Base-by-base conservation (phyloP, 2,888 invertebrate genomes). In the Crematogaster levior region DNA sequence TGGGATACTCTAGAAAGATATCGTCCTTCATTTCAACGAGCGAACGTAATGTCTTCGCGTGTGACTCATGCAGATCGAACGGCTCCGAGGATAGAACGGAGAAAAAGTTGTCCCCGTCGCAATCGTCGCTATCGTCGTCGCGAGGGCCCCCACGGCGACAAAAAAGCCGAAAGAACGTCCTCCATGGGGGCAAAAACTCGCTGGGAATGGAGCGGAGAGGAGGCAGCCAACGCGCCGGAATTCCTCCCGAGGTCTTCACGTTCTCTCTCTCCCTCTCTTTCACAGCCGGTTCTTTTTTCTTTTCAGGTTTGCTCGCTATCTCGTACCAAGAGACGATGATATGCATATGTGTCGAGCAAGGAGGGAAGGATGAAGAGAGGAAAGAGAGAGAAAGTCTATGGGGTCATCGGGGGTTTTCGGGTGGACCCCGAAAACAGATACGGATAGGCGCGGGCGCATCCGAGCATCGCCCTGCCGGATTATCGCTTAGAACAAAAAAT, bases 381-480 rank as follows among this genome's bases (percentile, higher is more conserved):
- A 34, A 81, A 70, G 40, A 80, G 65, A 82, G 63, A 65, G 83
- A 53, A 60, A 84, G 53, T 46, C n/a, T 34, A 53, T 21, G 81
- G 81, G 63, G 53, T 81, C 53, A 75, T 77, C 68, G 56, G 37
- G 58, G 68, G 68, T 12, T 48, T 48, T 80, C 68, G 73, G 56
- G 53, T 65, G 65, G 53, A 75, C 40, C 61, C 84, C 75, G 83
- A 68, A 68, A 43, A 82, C 65, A 43, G 68, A 73, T 40, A 79
- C 65, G 65, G 61, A 34, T 30, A 75, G 73, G 87, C 88, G 91
- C 86, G 90, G 88, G 89, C 90, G 92, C 91, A 85, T 80, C 84
- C 84, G 83, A 79, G 90, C 92, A 92, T 92, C 92, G 58, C 82
- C 85, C 89, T 80, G 81, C 75, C 82, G 91, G 92, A 92, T 92